Evolutionary conservation across 2,888 invertebrate species (phyloP).

Genomic region (Amphipyra berbera): DNA sequence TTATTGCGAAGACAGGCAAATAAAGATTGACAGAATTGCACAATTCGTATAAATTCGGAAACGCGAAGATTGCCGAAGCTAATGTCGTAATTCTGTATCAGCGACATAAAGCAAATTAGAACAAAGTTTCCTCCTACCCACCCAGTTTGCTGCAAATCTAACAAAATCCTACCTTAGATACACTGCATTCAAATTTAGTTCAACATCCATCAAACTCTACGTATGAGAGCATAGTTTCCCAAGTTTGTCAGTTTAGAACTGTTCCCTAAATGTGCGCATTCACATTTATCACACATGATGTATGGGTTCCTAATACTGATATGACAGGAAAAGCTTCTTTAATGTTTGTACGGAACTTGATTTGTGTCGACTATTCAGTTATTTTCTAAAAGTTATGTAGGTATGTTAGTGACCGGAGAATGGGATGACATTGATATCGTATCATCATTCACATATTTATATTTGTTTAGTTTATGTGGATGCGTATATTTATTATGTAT

Average conservation of each 20-base stretch:
- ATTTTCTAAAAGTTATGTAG: neutral
- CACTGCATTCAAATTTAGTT: constrained; percentile 12
- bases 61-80: too few relatives aligned
- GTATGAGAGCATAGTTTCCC: constrained; percentile 14
- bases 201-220: constrained; percentile 10
- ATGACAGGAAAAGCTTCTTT: constrained; percentile 10
- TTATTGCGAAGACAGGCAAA: too few relatives aligned
- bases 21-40: too few relatives aligned
- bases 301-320: constrained; percentile 1
- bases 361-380: constrained; percentile 11
- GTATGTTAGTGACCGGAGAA: neutral
- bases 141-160: neutral
- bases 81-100: too few relatives aligned
- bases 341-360: neutral
- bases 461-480: too few relatives aligned
- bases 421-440: neutral
- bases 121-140: too few relatives aligned
- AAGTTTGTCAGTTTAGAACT: constrained; percentile 32
- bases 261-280: constrained; percentile 16
- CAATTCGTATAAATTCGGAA: too few relatives aligned
- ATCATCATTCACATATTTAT: too few relatives aligned
- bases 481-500: too few relatives aligned
- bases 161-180: neutral
- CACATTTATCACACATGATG: constrained; percentile 39
- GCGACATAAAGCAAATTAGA: too few relatives aligned